Evolutionary conservation across 2,113 vertebrate genomes (phyloP).

Genomic region (Rhagologus leucostigma): DNA sequence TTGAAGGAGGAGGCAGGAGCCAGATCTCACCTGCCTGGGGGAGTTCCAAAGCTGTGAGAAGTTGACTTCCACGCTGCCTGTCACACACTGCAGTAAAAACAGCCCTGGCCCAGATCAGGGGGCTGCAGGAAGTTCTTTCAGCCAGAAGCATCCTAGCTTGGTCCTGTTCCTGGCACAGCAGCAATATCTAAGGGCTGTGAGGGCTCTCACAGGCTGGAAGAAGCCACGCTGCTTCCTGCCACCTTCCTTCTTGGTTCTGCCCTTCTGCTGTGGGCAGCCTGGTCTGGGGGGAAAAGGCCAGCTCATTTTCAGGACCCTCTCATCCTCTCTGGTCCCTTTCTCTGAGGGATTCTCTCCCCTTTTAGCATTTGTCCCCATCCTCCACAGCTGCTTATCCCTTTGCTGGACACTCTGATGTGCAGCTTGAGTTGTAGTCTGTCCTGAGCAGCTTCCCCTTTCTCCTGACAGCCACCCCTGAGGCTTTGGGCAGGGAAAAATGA

Average conservation of each 20-base stretch:
- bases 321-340: neutral
- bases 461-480: neutral
- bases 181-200: neutral
- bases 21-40: neutral
- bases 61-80: neutral
- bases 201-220: neutral
- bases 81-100: neutral
- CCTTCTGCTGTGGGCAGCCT: neutral
- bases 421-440: neutral
- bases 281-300: neutral
- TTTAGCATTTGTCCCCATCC: neutral
- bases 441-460: neutral
- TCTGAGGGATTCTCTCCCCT: neutral
- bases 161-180: neutral
- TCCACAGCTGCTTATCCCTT: neutral
- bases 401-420: neutral
- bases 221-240: accelerated
- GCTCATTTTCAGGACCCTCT: neutral
- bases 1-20: neutral
- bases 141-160: neutral
- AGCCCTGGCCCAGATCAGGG: neutral
- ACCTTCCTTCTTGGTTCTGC: neutral
- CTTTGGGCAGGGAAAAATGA: neutral
- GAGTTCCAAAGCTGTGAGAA: neutral
- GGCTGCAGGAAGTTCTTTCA: neutral